Evolutionary conservation across 2,113 vertebrate species (phyloP).

Genomic region (Herpailurus yagouaroundi): DNA sequence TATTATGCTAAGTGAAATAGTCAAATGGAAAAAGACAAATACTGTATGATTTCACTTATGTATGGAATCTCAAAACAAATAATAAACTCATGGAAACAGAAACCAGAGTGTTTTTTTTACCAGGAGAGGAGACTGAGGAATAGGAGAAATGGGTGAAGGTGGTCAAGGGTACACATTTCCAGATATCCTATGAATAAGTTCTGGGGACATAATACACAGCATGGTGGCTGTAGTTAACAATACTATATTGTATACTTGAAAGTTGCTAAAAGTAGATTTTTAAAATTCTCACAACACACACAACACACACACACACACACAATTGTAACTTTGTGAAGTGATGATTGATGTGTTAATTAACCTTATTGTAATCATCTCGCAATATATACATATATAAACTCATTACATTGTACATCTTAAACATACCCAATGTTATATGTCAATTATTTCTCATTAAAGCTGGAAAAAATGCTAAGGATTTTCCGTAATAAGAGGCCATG

Average conservation of each 20-base stretch:
- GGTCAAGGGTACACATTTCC: not conserved
- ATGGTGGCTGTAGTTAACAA: not conserved
- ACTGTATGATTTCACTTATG: not conserved
- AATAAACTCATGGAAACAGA: not conserved
- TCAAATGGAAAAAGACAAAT: not conserved
- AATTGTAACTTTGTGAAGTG: not conserved
- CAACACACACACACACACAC: not conserved
- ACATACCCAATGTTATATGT: not conserved
- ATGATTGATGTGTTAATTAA: not conserved
- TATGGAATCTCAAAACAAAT: not conserved
- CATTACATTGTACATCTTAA: not conserved
- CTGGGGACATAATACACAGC: not conserved
- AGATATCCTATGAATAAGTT: not conserved
- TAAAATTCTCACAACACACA: not conserved
- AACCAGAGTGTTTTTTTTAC: not conserved
- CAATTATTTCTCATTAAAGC: not conserved
- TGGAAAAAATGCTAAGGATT: not conserved
- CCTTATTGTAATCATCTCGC: not conserved
- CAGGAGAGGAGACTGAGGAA: not conserved
- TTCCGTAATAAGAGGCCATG: not conserved
- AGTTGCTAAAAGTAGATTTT: not conserved
- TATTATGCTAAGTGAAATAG: not conserved
- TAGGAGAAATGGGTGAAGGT: not conserved
- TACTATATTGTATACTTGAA: not conserved
- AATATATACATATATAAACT: not conserved